These are phyloP conservation scores for Synchiropus splendidus DNA, from an alignment of 2,113 vertebrate genomes.

Conservation along the genomic window DNA sequence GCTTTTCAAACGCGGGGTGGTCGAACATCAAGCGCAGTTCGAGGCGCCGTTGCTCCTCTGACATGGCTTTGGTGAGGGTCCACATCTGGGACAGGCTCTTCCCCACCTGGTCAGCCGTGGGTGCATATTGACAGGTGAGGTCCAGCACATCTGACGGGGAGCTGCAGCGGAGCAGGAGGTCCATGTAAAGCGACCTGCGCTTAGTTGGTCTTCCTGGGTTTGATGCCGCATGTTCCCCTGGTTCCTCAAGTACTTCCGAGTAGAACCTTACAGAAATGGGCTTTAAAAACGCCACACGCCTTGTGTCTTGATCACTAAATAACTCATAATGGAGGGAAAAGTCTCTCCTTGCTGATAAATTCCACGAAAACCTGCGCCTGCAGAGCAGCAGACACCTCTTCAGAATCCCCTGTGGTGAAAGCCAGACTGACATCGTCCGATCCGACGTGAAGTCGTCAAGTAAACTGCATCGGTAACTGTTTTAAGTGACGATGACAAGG, in stretches of 20 bases:
- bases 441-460: too few species aligned
- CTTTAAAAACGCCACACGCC: too few species aligned
- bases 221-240: not conserved
- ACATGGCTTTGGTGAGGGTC: conserved; percentile 65
- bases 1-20: conserved; percentile 64
- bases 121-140: conserved; percentile 19
- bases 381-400: too few species aligned
- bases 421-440: too few species aligned
- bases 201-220: too few species aligned
- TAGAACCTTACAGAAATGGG: conserved; percentile 27
- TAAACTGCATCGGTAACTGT: too few species aligned
- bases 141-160: conserved; percentile 80
- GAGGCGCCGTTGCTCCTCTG: conserved; percentile 61
- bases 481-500: too few species aligned
- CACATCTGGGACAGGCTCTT: conserved; percentile 66
- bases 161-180: conserved; percentile 49
- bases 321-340: not conserved
- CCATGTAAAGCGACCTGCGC: not conserved
- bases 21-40: conserved; percentile 76
- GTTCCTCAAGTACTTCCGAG: conserved; percentile 5
- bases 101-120: conserved; percentile 48
- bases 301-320: too few species aligned
- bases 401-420: too few species aligned
- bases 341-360: too few species aligned
- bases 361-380: too few species aligned